Conservation (phyloP, 2,888 invertebrate genomes). For the Ormyrus rosae region DNA sequence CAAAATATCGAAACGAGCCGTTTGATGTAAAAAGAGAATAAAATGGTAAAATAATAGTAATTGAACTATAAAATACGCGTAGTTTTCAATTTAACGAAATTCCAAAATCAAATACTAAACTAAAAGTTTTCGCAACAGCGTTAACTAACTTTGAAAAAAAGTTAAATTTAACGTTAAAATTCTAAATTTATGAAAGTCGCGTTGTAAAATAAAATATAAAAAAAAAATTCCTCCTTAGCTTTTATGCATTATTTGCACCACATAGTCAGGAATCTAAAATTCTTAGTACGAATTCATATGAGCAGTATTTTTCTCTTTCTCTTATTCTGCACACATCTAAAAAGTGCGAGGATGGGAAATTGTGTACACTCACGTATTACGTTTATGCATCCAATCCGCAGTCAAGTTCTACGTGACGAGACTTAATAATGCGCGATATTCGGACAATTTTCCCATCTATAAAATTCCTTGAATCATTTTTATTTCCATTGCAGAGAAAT, state of each 20-base stretch:
- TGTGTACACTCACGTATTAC: constrained; percentile 66
- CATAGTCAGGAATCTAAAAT: constrained; percentile 1
- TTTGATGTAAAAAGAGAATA: too few species aligned
- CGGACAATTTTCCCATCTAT: constrained; percentile 60
- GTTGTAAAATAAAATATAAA: too few species aligned
- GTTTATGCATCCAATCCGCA: constrained; percentile 66
- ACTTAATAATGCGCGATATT: constrained; percentile 61
- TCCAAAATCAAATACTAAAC: too few species aligned
- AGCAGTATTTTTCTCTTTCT: constrained; percentile 1
- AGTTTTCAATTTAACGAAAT: too few species aligned
- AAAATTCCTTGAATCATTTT: constrained; percentile 59
- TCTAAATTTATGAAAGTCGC: too few species aligned
- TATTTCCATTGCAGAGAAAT: constrained; percentile 54
- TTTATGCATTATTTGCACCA: background rate
- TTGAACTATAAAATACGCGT: too few species aligned
- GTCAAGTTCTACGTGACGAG: constrained; percentile 65
- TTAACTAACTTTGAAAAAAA: too few species aligned
- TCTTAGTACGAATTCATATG: constrained; percentile 16
- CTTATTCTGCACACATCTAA: constrained; percentile 20
- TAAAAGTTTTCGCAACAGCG: too few species aligned
- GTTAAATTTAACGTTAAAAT: too few species aligned
- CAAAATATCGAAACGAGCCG: too few species aligned
- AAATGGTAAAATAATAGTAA: too few species aligned
- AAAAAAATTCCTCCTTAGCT: too few species aligned
- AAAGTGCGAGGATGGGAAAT: constrained; percentile 60